Percentiles rank a stretch among this genome's conserved stretches.
phyloP scores from a whole-genome alignment of 2,888 invertebrate genomes.

The Drosophila lutescens region DNA sequence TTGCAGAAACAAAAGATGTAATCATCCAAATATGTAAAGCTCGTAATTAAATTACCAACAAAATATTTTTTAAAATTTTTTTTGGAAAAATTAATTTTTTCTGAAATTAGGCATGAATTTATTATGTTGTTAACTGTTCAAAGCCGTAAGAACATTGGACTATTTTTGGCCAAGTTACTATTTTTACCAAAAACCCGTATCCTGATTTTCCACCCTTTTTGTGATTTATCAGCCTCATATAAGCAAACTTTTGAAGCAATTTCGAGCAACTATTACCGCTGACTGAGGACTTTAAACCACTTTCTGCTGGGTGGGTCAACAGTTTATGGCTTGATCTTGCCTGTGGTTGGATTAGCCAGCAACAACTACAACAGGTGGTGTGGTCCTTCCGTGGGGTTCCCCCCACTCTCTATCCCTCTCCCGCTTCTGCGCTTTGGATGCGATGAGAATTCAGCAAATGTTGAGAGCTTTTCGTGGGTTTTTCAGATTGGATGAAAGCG shows the following conservation, averaged over 20 bases:
- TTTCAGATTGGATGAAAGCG: constrained; percentile 32
- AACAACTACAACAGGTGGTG: constrained; percentile 40
- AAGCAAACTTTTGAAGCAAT: neutral
- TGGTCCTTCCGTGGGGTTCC: neutral
- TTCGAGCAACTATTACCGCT: neutral
- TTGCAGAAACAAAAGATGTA: too few species aligned
- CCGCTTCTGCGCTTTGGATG: constrained; percentile 60
- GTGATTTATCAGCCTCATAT: too few species aligned
- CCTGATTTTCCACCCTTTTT: too few species aligned
- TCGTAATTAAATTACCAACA: too few species aligned
- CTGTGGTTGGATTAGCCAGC: constrained; percentile 10
- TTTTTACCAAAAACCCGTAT: too few species aligned
- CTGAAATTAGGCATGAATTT: too few species aligned
- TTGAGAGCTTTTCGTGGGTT: constrained; percentile 39
- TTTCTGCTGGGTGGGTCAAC: constrained; percentile 13
- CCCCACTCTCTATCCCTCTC: constrained; percentile 1
- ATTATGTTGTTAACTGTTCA: too few species aligned
- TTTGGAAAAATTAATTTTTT: too few species aligned
- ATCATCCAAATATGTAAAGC: too few species aligned
- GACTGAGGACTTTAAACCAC: constrained; percentile 7
- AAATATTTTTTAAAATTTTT: too few species aligned
- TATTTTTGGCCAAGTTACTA: too few species aligned
- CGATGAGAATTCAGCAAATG: constrained; percentile 60
- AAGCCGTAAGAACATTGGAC: too few species aligned
- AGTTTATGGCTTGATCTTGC: constrained; percentile 42